phyloP scores from a whole-genome alignment of 1,140 invertebrate species.

The Polyergus mexicanus region DNA sequence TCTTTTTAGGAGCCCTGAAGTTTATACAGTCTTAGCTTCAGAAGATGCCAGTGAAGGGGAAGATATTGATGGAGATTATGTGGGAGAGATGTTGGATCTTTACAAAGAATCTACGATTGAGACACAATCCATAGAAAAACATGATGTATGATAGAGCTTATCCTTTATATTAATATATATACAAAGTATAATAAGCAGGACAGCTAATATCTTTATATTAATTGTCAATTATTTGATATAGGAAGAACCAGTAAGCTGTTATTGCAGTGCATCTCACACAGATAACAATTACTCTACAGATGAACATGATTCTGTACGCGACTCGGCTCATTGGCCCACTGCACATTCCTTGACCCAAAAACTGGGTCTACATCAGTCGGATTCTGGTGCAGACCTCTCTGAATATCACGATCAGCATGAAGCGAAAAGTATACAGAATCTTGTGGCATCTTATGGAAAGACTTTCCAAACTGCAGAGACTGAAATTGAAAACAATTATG shows the following conservation, averaged over 20 bases:
- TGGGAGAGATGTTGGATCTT: constrained; percentile 81
- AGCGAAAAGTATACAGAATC: constrained; percentile 79
- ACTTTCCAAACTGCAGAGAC: constrained; percentile 72
- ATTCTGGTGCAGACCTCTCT: constrained; percentile 89
- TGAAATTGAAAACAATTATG: constrained; percentile 61
- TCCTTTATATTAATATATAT: not conserved
- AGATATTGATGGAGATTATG: constrained; percentile 79
- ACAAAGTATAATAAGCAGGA: not conserved
- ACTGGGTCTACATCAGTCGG: constrained; percentile 87
- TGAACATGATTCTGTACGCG: constrained; percentile 88
- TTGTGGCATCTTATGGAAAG: constrained; percentile 78
- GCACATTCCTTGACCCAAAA: constrained; percentile 84
- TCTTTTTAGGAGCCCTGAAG: constrained; percentile 79
- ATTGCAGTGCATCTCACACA: constrained; percentile 90
- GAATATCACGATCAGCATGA: constrained; percentile 85
- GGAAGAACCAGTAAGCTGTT: constrained; percentile 89
- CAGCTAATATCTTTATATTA: not conserved
- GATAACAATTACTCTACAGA: constrained; percentile 90
- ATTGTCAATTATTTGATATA: constrained; percentile 61
- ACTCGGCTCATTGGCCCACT: constrained; percentile 82
- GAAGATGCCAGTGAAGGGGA: constrained; percentile 83
- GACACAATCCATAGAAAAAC: constrained; percentile 81
- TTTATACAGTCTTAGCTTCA: constrained; percentile 78
- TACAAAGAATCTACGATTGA: constrained; percentile 79
- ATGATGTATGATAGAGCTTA: constrained; percentile 79